Base-by-base conservation (phyloP, 2,888 invertebrate species). In the Lottia gigantea region DNA sequence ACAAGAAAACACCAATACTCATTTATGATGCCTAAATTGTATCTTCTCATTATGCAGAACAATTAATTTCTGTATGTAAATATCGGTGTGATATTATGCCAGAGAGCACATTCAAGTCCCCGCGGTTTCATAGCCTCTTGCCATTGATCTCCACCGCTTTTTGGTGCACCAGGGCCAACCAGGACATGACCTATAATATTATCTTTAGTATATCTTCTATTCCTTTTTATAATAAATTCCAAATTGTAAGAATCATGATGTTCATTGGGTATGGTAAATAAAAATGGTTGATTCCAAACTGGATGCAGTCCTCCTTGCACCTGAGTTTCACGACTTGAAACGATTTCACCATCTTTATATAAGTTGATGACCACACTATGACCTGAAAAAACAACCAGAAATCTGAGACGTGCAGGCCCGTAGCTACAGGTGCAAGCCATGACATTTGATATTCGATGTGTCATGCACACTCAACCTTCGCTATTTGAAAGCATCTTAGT, bases 231-330 rank as follows among this genome's bases (percentile, higher is more conserved):
- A 8, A 82, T 70, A 49, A 84, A 83, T 65, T 84, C 83, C 25
- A 85, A 64, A 62, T 75, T 75, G 70, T 78, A 77, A 11, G 76
- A 72, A 63, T 75, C 75, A 0, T 76, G 67, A 45, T 74, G 68
- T 49, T 49, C 64, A 66, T 72, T 72, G 23, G 71, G 71, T 16
- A 83, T 67, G 75, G 82, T 80, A 71, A 85, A 85, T 16, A 85
- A 74, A 70, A 84, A 85, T 23, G 83, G 82, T 67, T 84, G 81
- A 71, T 85, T 85, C 85, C 85, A 85, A 15, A 81, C 76, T 0
- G 84, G 83, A 31, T 71, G 77, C 25, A 76, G 72, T 46, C 84
- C 83, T 40, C 75, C 75, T 62, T 76, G 74, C 11, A 76, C 63
- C 31, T 74, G 71, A 0, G 83, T 83, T 70, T 82, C 81, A 62